Conservation (phyloP, 2,888 invertebrate genomes). For the Eristalis intricaria region DNA sequence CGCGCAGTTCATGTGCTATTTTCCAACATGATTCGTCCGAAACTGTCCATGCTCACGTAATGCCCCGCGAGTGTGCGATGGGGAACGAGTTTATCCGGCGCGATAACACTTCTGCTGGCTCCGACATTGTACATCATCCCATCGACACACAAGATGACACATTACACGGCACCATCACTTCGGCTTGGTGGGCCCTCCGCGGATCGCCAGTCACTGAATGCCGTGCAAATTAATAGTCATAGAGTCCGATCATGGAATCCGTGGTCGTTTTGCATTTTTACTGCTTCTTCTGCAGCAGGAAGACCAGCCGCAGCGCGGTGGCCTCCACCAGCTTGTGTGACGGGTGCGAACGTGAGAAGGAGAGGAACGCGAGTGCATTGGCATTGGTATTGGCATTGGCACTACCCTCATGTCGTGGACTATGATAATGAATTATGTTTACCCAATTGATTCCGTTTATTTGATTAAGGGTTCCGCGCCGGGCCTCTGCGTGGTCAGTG, state of each 20-base stretch:
- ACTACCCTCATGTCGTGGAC: constrained; percentile 66
- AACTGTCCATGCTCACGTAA: constrained; percentile 66
- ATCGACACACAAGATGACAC: constrained; percentile 70
- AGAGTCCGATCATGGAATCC: constrained; percentile 44
- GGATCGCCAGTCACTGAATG: constrained; percentile 33
- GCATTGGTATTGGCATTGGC: background rate
- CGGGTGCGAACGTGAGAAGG: background rate
- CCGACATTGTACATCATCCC: constrained; percentile 67
- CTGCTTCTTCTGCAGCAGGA: constrained; percentile 61
- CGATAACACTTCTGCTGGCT: constrained; percentile 70
- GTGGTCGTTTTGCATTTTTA: constrained; percentile 52
- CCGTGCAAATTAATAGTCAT: constrained; percentile 67
- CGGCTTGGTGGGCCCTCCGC: constrained; percentile 11
- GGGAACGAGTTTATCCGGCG: constrained; percentile 56
- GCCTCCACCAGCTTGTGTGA: background rate
- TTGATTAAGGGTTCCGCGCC: constrained; percentile 59
- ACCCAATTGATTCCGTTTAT: constrained; percentile 59
- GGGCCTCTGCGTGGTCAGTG: background rate
- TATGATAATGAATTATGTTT: constrained; percentile 67
- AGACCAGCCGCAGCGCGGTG: constrained; percentile 8
- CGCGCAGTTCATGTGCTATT: constrained; percentile 61
- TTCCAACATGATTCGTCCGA: constrained; percentile 62
- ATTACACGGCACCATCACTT: constrained; percentile 53
- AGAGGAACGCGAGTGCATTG: background rate
- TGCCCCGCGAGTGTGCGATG: constrained; percentile 44